Base-by-base conservation (phyloP, 2,113 vertebrate genomes). In the Zosterops lateralis region DNA sequence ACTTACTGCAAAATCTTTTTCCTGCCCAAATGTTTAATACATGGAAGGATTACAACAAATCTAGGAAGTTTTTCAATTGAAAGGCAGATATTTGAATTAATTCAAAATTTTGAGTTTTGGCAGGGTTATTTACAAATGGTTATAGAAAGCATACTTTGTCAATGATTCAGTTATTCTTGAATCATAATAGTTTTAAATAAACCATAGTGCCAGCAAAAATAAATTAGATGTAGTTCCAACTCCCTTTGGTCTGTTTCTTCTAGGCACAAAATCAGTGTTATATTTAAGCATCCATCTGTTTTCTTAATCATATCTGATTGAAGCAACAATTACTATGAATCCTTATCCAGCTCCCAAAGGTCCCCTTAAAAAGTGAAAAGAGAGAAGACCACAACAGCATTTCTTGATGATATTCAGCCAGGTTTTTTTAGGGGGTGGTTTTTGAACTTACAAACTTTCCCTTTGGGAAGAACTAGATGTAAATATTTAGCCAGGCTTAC, bases 131-230 rank as follows among this genome's bases (percentile, higher is more conserved):
- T 95, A 92, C 31, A 74, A 50, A 65, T 57, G 80, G 42, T 77
- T 94, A 54, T 94, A 79, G 88, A 87, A 96, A 79, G 74, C 87
- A 93, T 96, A 73, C 72, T 97, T 96, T 60, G 75, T 83, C 87
- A 92, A 57, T 97, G 94, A 95, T 94, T 96, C 94, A 91, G 89
- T 96, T 94, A 77, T 93, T 87, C 81, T 96, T 93, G 86, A 95
- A 89, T 93, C 95, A 75, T 87, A 91, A 88, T 95, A 67, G 71
- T 87, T 95, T 94, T 90, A 93, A 91, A 91, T 93, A 95, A 96
- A 89, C 57, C 71, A 56, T 65, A 58, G 32, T 84, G 93, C 92
- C 94, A 96, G 72, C 68, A 94, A 92, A 95, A 96, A 94, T 85
- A 91, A 95, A 92, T 83, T 47, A 92, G 72, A 92, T 90, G 40